Evolutionary conservation across 2,797 vertebrate species (phyloP).

Genomic region (Poecilia velifera): DNA sequence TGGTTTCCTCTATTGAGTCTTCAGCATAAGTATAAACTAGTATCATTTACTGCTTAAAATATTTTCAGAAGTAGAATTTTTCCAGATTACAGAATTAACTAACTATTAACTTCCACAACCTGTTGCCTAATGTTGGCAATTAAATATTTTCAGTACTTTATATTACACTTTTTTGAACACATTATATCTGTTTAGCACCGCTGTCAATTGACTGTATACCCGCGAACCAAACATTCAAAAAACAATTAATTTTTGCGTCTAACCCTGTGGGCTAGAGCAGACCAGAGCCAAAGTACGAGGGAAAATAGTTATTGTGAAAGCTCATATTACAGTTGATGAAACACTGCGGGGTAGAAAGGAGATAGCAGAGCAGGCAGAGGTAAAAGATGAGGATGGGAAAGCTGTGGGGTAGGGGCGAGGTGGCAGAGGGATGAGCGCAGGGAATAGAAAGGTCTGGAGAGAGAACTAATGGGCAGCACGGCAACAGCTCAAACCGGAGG

Average conservation of each 20-base stretch:
- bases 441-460: conserved; percentile 77
- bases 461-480: conserved; percentile 82
- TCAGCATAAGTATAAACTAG: background rate
- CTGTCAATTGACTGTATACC: background rate
- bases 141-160: background rate
- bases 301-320: conserved; percentile 76
- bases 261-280: conserved; percentile 47
- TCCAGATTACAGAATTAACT: background rate
- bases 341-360: conserved; percentile 54
- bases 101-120: background rate
- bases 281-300: conserved; percentile 60
- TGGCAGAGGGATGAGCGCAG: conserved; percentile 67
- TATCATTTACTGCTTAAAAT: background rate
- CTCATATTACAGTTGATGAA: conserved; percentile 73
- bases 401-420: conserved; percentile 50
- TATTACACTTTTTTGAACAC: background rate
- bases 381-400: conserved; percentile 64
- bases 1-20: background rate
- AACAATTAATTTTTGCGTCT: conserved; percentile 25
- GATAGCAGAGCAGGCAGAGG: conserved; percentile 57
- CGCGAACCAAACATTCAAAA: conserved; percentile 40
- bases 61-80: background rate
- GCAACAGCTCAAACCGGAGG: conserved; percentile 78
- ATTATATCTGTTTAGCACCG: background rate
- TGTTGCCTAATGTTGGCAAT: background rate